These are phyloP conservation scores for Hippocampus kuda DNA, from an alignment of 2,797 vertebrate species.

Conservation along the genomic window DNA sequence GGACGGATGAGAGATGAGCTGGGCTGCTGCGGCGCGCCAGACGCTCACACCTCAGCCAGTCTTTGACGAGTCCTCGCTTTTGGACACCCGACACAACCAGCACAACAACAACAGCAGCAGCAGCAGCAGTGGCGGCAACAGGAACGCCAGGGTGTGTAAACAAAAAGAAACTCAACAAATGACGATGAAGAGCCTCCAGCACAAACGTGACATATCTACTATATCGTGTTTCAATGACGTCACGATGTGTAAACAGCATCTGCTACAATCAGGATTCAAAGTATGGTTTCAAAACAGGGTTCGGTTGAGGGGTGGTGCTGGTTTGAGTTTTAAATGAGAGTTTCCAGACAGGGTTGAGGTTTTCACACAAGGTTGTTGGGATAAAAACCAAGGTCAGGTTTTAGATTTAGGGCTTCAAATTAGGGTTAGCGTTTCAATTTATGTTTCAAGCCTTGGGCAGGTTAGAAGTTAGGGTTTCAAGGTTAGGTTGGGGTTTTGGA, in stretches of 20 bases:
- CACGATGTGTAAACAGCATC: background rate
- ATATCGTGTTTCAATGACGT: background rate
- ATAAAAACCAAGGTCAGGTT: too few relatives aligned
- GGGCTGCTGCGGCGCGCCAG: background rate
- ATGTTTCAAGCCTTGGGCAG: too few relatives aligned
- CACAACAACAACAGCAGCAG: background rate
- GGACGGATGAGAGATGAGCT: slow-evolving; percentile 7
- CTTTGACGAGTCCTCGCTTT: background rate
- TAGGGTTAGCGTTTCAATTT: too few relatives aligned
- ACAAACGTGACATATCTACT: background rate
- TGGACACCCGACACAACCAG: background rate
- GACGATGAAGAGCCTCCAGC: background rate
- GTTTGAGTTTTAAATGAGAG: too few relatives aligned
- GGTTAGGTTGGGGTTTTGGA: too few relatives aligned
- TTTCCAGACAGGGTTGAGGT: too few relatives aligned
- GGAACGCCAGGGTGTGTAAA: background rate
- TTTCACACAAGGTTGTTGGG: too few relatives aligned
- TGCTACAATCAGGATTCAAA: background rate
- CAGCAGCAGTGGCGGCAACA: background rate
- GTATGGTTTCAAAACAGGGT: background rate
- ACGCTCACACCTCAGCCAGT: slow-evolving; percentile 1
- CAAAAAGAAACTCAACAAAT: background rate
- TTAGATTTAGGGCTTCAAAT: too few relatives aligned
- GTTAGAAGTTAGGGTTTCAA: too few relatives aligned
- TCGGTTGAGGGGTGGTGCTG: too few relatives aligned